Percentiles rank a stretch among this genome's conserved stretches.
These are phyloP conservation scores for Hormaphis cornu DNA, from an alignment of 1,140 invertebrate species.

Conservation along the genomic window DNA sequence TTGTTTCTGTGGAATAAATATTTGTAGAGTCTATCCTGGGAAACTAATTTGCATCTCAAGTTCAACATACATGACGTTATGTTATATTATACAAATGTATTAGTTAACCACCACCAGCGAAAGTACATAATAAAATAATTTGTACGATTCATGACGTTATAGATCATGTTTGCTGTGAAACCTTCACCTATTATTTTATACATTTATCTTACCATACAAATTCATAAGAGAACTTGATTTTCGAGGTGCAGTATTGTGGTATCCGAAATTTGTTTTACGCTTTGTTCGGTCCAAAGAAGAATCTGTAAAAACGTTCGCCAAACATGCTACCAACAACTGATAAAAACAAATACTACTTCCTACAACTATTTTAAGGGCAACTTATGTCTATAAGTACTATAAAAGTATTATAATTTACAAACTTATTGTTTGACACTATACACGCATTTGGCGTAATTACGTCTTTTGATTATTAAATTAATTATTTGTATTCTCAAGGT, in stretches of 20 bases:
- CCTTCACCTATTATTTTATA: constrained; percentile 4
- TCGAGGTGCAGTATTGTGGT: constrained; percentile 62
- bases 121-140: neutral
- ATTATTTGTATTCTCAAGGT: too few species aligned
- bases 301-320: constrained; percentile 49
- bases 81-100: too few species aligned
- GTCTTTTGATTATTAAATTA: too few species aligned
- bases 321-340: constrained; percentile 29
- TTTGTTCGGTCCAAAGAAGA: constrained; percentile 47
- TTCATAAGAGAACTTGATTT: constrained; percentile 89
- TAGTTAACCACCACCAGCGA: neutral
- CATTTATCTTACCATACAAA: constrained; percentile 71
- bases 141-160: too few species aligned
- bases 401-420: too few species aligned
- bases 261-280: constrained; percentile 67
- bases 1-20: too few species aligned
- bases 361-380: neutral
- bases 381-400: too few species aligned
- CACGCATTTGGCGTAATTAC: too few species aligned
- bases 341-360: constrained; percentile 9
- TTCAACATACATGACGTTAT: too few species aligned
- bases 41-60: too few species aligned
- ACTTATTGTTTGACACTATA: too few species aligned
- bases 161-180: neutral
- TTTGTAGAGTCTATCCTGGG: too few species aligned